Evolutionary conservation across 2,888 invertebrate species (phyloP), one percentile per base, ranked within the genome.

Genomic region (Sesia bembeciformis): DNA sequence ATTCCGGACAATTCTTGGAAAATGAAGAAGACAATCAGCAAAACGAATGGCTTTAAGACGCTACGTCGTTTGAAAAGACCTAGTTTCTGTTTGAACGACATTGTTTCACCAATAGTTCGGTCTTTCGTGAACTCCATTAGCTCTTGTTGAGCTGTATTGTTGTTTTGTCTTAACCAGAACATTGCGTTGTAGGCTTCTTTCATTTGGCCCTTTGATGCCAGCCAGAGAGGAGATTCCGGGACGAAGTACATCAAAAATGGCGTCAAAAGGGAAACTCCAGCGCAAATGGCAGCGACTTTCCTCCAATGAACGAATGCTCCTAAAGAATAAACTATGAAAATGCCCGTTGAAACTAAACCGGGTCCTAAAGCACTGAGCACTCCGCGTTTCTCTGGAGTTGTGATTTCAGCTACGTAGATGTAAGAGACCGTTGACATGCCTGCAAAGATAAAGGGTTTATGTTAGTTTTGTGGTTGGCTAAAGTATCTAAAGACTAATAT

Each of bases 1-100:
- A 94, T 93, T 0, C 94, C 94, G 0, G 93, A 93, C 68, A 93
- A 87, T 71, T 94, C 94, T 88, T 94, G 94, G 62, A 93, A 91
- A 5, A 92, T 77, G 68, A 94, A 92, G 78, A 94, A 94, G 0
- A 90, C 74, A 3, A 94, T 88, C 2, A 94, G 78, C 39, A 94
- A 85, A 3, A 91, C 71, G 73, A 94, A 94, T 0, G 94, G 94
- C 67, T 93, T 94, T 60, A 93, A 78, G 0, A 93, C 93, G 58
- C 89, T 91, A 5, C 91, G 81, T 53, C 89, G 82, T 53, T 87
- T 86, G 63, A 90, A 84, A 3, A 89, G 69, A 0, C 74, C 73
- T 6, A 90, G 64, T 63, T 89, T 90, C 57, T 89, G 74, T 56
- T 64, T 76, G 57, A 90, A 78, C 0, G 74, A 71, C 84, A 84